Percentiles rank a stretch among this genome's conserved stretches.
phyloP scores from a whole-genome alignment of 2,113 vertebrate genomes.

The Donacobius atricapilla region DNA sequence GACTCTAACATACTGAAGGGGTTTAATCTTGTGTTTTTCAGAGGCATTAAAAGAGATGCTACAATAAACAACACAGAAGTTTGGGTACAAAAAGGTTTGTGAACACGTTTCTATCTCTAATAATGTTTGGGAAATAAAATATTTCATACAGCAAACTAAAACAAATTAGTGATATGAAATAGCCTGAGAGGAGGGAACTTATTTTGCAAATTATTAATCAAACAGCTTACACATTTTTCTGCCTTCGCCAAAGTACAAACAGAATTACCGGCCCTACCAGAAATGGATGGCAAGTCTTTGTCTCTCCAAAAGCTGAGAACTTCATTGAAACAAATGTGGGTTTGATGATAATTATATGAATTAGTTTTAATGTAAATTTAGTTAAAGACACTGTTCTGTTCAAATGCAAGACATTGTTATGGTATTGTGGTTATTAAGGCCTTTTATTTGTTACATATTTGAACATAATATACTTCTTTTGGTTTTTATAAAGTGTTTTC shows the following conservation, averaged over 20 bases:
- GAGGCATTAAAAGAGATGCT: neutral
- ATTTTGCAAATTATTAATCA: neutral
- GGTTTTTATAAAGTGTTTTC: neutral
- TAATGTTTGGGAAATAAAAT: neutral
- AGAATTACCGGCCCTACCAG: neutral
- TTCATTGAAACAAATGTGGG: neutral
- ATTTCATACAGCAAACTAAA: neutral
- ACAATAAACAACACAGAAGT: neutral
- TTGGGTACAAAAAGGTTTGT: neutral
- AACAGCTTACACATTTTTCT: neutral
- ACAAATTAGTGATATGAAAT: neutral
- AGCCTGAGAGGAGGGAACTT: neutral
- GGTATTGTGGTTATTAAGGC: neutral
- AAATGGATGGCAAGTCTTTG: neutral
- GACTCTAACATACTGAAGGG: neutral
- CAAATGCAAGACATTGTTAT: neutral
- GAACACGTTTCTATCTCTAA: neutral
- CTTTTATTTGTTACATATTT: neutral
- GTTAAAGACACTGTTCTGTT: neutral
- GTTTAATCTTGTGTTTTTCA: constrained; percentile 1
- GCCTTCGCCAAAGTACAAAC: neutral
- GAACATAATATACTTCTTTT: neutral
- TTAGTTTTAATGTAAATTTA: neutral
- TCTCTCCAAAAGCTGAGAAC: neutral
- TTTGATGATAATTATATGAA: neutral